phyloP scores from a whole-genome alignment of 2,888 invertebrate genomes.

The Tryphoninae sp. region DNA sequence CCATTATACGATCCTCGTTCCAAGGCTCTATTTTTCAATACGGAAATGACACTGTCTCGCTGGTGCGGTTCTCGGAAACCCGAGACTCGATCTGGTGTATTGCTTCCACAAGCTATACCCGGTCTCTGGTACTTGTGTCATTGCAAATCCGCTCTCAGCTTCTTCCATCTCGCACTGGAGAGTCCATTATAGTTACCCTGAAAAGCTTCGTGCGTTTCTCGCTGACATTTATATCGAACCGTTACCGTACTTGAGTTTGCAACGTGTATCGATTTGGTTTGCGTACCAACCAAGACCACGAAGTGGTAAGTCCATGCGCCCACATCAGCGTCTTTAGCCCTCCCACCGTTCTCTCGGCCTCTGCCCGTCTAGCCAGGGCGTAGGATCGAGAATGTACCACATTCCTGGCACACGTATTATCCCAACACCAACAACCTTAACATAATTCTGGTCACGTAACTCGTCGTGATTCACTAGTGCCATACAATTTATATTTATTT shows the following conservation, averaged over 20 bases:
- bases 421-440: constrained; percentile 26
- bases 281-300: constrained; percentile 16
- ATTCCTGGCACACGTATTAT: background rate
- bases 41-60: constrained; percentile 46
- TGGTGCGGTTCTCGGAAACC: constrained; percentile 19
- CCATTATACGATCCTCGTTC: background rate
- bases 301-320: constrained; percentile 6
- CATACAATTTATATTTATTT: constrained; percentile 25
- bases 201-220: constrained; percentile 4
- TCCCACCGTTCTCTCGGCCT: background rate
- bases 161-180: constrained; percentile 15
- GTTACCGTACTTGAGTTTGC: constrained; percentile 11
- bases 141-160: constrained; percentile 27
- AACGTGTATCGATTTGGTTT: constrained; percentile 40
- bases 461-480: constrained; percentile 32
- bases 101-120: constrained; percentile 1
- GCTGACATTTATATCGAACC: constrained; percentile 8
- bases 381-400: constrained; percentile 1
- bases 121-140: background rate
- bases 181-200: constrained; percentile 5
- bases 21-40: constrained; percentile 44
- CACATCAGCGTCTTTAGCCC: background rate
- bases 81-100: constrained; percentile 15
- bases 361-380: constrained; percentile 1
- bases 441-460: constrained; percentile 49